Evolutionary conservation across 2,113 vertebrate species (phyloP).

Genomic region (Mus spicilegus): DNA sequence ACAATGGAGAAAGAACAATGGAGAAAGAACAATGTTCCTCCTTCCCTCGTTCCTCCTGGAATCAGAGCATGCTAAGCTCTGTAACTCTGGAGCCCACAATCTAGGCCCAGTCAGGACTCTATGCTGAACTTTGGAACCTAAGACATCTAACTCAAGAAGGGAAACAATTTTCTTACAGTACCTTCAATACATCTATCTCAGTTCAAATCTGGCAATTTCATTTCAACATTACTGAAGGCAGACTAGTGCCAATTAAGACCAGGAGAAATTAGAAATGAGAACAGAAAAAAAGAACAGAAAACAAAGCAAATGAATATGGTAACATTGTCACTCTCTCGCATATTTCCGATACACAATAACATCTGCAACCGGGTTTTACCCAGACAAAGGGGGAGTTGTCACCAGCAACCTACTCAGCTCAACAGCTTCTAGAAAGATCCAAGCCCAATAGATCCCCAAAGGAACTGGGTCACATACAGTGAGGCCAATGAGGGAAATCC

Average conservation of each 20-base stretch:
- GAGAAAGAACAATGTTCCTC: neutral
- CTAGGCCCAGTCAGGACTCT: neutral
- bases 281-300: slow-evolving; percentile 18
- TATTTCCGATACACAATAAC: neutral
- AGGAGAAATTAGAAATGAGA: neutral
- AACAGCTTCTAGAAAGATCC: slow-evolving; percentile 4
- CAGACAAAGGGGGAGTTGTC: neutral
- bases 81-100: too few relatives aligned
- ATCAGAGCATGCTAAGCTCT: neutral
- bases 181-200: neutral
- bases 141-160: neutral
- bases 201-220: neutral
- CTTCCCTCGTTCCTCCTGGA: neutral
- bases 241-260: neutral
- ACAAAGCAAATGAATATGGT: neutral
- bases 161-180: neutral
- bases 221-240: slow-evolving; percentile 13
- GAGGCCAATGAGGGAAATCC: neutral
- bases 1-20: neutral
- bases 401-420: neutral
- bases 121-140: neutral
- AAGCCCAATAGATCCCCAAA: neutral
- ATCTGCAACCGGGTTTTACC: slow-evolving; percentile 5
- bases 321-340: neutral
- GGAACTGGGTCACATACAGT: neutral